Evolutionary conservation across 2,888 invertebrate genomes (phyloP), one percentile per base, ranked within the genome.

Genomic region (Idaea aversata): DNA sequence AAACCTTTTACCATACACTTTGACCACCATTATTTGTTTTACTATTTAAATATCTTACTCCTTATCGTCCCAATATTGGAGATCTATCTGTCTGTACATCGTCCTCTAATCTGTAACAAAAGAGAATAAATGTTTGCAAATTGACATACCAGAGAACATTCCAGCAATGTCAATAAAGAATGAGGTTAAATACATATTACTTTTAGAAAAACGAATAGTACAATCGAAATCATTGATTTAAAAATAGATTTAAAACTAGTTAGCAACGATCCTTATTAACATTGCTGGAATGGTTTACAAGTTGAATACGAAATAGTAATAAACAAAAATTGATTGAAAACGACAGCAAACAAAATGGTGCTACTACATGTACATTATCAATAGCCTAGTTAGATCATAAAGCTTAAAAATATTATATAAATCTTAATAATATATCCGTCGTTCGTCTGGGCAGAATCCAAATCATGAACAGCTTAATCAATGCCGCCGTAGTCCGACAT

Each of bases 351-450:
- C 58, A 67, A 65, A 57, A 71, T 72, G 73, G 69, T 73, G 71
- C 70, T 16, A 70, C 69, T 73, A 73, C 73, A 73, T 73, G 63
- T 72, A 73, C 73, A 73, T 65, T 47, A 47, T 66, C 58, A 63
- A 61, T 66, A 63, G 34, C 38, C 47, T 47, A 13, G 47, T 10
- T 2, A 47, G 13, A 5, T 47, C 47, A 47, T 4, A 10, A 47
- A 7, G 13, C 13, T 47, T 25, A 25, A 25, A 25, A n/a, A 38
- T 36, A 7, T 36, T 36, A 36, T 4, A 47, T 47, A 47, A 13
- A 6, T 47, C 47, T 47, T 47, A 47, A 47, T 13, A 47, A 13
- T 47, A 47, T 47, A 7, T 6, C 25, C 7, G 47, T 47, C 47
- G 7, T 47, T 13, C 4, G 47, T 10, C 7, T 47, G 47, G 36